These are phyloP conservation scores for Periphyllus acericola DNA, from an alignment of 2,888 invertebrate genomes.

Conservation along the genomic window DNA sequence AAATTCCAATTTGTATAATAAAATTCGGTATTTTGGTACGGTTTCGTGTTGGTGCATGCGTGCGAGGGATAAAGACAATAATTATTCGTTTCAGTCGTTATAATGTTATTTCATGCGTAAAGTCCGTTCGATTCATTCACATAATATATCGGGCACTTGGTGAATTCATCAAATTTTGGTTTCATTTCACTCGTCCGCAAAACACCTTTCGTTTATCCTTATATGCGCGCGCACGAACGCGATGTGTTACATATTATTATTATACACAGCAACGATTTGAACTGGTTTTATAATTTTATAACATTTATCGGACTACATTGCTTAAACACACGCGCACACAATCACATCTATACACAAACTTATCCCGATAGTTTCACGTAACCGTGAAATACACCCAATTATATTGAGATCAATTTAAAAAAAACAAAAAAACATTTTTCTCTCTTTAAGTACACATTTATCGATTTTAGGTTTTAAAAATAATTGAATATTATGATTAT, in stretches of 20 bases:
- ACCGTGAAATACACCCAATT: not conserved
- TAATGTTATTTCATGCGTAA: not conserved
- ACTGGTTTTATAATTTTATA: slow-evolving; percentile 23
- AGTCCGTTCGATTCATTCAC: not conserved
- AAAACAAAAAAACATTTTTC: no score
- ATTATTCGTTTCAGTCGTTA: not conserved
- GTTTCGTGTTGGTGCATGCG: not conserved
- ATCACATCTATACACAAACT: not conserved
- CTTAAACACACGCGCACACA: not conserved
- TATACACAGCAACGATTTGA: not conserved
- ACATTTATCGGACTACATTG: slow-evolving; percentile 13
- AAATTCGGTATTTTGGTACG: no score
- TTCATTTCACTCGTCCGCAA: slow-evolving; percentile 30
- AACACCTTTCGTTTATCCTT: slow-evolving; percentile 37
- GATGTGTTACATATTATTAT: not conserved
- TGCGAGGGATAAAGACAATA: not conserved
- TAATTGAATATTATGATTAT: no score
- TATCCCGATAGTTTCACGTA: not conserved
- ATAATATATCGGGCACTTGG: not conserved
- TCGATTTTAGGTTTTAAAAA: no score
- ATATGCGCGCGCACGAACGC: not conserved
- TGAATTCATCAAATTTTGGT: not conserved
- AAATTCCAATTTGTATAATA: no score
- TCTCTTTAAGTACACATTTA: no score
- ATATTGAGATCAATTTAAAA: no score